Base-by-base conservation (phyloP, 2,888 invertebrate genomes). In the Pristionchus japonicus region DNA sequence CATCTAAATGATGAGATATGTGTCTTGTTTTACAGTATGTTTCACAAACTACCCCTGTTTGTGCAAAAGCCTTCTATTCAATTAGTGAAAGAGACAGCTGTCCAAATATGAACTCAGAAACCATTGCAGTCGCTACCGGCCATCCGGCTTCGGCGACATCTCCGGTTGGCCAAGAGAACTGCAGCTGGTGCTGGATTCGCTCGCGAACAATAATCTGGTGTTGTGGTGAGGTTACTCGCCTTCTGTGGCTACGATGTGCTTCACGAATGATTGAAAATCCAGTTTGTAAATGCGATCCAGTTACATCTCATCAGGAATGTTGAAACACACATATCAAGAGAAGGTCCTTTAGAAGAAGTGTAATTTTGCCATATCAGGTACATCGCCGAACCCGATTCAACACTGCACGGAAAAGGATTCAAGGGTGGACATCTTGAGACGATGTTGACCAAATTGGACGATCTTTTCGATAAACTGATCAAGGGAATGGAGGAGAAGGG, bases 341-440 rank as follows among this genome's bases (percentile, higher is more conserved):
- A n/a, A n/a, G n/a, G n/a, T n/a, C n/a, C n/a, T n/a, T n/a, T n/a
- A n/a, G n/a, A n/a, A n/a, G n/a, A n/a, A n/a, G n/a, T n/a, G n/a
- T n/a, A n/a, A n/a, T n/a, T n/a, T n/a, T n/a, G 37, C 27, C 70
- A 20, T 37, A 52, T 23, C 31, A 90, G 90, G 74, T 95, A 95
- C 91, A 94, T 94, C 84, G 91, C 94, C 61, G 94, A 95, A 88
- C 95, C 95, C 4, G 95, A 95, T 91, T 74, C 88, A 3, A 90
- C 90, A 23, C 95, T 95, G 0, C 95, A 95, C 91, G 7, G 82
- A 6, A 92, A 90, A 91, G 95, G 95, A 17, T 95, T 95, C 15
- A 92, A 94, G 27, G 20, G 47, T 23, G 89, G 90, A 47, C 90
- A 89, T 34, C 43, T 92, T 23, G 84, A 87, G 27, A 89, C 89